These are phyloP conservation scores for Corynorhinus townsendii DNA, from an alignment of 2,113 vertebrate genomes.

Conservation along the genomic window DNA sequence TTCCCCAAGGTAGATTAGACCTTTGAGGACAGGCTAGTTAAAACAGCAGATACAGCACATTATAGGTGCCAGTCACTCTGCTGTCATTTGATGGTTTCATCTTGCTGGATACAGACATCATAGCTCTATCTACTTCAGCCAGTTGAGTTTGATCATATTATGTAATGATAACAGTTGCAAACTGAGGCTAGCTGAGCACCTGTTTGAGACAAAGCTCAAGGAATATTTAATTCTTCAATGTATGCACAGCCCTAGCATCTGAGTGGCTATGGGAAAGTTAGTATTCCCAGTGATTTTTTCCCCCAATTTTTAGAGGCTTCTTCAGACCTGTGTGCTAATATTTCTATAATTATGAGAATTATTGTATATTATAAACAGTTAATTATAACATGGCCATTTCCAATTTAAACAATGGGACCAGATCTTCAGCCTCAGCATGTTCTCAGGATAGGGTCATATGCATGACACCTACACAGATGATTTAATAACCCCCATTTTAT, in stretches of 20 bases:
- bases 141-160: background rate
- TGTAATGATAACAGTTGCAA: background rate
- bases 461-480: background rate
- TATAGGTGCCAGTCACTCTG: background rate
- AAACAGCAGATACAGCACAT: background rate
- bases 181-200: background rate
- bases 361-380: background rate
- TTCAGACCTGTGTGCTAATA: background rate
- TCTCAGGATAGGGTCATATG: background rate
- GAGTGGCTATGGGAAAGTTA: background rate
- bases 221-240: background rate
- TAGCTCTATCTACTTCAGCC: background rate
- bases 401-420: background rate
- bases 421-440: background rate
- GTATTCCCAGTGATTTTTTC: background rate
- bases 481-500: background rate
- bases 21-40: background rate
- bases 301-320: background rate
- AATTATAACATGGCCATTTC: background rate
- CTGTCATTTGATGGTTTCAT: background rate
- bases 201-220: background rate
- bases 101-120: background rate
- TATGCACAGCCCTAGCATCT: background rate
- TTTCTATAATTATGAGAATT: background rate
- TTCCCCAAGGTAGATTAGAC: background rate